Evolutionary conservation across 2,797 vertebrate genomes (phyloP), one percentile per base, ranked within the genome.

Genomic region (Novumbra hubbsi): DNA sequence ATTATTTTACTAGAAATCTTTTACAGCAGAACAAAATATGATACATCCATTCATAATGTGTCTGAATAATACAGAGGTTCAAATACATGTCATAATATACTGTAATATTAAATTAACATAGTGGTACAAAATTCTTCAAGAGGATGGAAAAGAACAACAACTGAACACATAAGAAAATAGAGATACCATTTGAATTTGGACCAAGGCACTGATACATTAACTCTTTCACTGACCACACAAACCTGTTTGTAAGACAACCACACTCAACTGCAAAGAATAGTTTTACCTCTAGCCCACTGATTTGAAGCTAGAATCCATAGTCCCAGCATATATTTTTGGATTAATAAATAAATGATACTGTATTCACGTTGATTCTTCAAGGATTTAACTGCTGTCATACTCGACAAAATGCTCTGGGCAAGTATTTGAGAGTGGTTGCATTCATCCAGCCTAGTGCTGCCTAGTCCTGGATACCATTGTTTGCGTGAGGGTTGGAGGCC

Each of bases 31-130:
- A 81, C 80, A 81, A 83, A 89, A 86, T 90, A 92, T 90, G n/a
- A 88, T 91, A 91, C 91, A 92, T 88, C 90, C 82, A 86, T 80
- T 66, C 64, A 80, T 82, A 79, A 78, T 76, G 64, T 82, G 72
- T 84, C 75, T 79, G 77, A 83, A 82, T 85, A 85, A 82, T 85
- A 85, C 73, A 84, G 9, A 71, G 67, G 80, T 82, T 86, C 62
- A 87, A 85, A 80, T 84, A 83, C 28, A 81, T 68, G 63, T 34
- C 76, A 82, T 48, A 67, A 69, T 70, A 71, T 45, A 78, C 65
- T 72, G 77, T 78, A 62, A 78, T 45, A 81, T 86, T 86, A 86
- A 88, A 89, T 85, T 62, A 81, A 55, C 55, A 60, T 62, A 71
- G 27, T 65, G 73, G 73, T 76, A 48, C 70, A 74, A 75, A 84